phyloP scores from a whole-genome alignment of 2,797 vertebrate genomes.

The Ara ararauna region DNA sequence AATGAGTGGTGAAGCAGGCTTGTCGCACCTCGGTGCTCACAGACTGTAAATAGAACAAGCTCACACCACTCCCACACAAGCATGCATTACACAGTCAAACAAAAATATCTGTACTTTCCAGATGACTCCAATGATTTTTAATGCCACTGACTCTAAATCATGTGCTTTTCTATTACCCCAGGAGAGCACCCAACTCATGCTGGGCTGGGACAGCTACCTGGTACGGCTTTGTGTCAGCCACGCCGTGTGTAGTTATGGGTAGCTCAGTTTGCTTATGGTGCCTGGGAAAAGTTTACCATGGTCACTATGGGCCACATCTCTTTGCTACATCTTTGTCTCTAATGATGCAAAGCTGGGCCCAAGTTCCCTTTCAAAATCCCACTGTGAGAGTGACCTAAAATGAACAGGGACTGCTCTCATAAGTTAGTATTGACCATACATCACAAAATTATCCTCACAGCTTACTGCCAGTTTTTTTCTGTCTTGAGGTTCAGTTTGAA shows the following conservation, averaged over 20 bases:
- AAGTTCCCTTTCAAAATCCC: background rate
- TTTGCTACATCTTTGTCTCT: background rate
- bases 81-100: constrained; percentile 54
- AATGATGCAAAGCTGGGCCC: background rate
- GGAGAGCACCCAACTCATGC: background rate
- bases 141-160: constrained; percentile 53
- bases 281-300: background rate
- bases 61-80: constrained; percentile 58
- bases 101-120: constrained; percentile 69
- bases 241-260: background rate
- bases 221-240: background rate
- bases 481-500: background rate
- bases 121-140: constrained; percentile 51
- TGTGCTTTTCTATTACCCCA: constrained; percentile 25
- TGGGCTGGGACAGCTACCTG: background rate
- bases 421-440: background rate
- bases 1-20: background rate
- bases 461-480: background rate
- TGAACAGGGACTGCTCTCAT: background rate
- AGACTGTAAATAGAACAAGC: constrained; percentile 61
- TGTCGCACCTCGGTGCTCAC: constrained; percentile 35
- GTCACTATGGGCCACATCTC: background rate
- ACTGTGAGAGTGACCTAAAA: background rate
- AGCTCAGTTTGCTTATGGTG: background rate
- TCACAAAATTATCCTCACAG: background rate